Conservation (phyloP, 2,113 vertebrate genomes). For the Psettodes erumei region DNA sequence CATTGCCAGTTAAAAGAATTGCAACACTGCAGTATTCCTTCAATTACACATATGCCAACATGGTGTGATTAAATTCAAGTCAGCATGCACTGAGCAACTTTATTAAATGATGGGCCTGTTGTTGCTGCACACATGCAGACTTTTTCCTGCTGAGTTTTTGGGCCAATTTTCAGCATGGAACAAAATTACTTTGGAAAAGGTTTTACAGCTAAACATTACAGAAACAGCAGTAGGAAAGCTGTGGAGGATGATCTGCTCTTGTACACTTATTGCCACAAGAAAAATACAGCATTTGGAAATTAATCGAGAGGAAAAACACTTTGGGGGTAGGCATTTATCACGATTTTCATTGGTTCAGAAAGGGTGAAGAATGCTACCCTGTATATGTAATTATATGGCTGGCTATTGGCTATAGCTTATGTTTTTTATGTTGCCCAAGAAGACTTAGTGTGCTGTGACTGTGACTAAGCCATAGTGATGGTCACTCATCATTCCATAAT, state of each 20-base stretch:
- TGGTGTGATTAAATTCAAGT: background rate
- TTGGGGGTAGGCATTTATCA: background rate
- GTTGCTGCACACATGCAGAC: background rate
- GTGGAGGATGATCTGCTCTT: background rate
- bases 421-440: background rate
- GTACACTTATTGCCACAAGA: background rate
- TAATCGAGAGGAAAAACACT: conserved; percentile 3
- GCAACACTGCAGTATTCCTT: background rate
- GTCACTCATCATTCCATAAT: conserved; percentile 53
- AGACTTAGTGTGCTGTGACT: conserved; percentile 22
- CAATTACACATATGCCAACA: background rate
- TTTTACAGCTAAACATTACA: background rate
- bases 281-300: background rate
- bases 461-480: conserved; percentile 50
- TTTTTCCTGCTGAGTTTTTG: background rate
- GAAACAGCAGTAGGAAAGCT: background rate
- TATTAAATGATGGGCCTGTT: background rate
- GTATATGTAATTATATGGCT: background rate
- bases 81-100: background rate
- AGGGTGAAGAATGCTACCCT: background rate
- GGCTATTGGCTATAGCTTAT: background rate
- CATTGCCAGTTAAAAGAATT: too few species aligned
- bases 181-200: background rate
- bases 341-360: background rate
- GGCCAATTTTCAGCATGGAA: background rate